Percentiles rank a stretch among this genome's conserved stretches.
Conservation (phyloP, 1,140 invertebrate species). For the Cotesia vestalis region DNA sequence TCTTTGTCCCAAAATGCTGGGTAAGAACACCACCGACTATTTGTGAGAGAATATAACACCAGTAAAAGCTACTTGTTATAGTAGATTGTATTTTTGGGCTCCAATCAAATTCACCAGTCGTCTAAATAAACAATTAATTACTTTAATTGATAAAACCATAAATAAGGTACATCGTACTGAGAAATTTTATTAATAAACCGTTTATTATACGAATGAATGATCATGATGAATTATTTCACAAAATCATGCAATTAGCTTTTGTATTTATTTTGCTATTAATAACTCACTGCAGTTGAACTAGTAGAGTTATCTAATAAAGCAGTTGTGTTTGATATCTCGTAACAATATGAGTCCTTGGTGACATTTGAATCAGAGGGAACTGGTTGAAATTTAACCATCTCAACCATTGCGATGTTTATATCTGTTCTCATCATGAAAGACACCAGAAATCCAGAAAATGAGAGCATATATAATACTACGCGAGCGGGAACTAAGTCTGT, state of each 20-base stretch:
- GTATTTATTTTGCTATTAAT: neutral
- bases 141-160: too few species aligned
- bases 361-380: conserved; percentile 42
- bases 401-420: conserved; percentile 77
- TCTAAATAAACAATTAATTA: conserved; percentile 38
- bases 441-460: conserved; percentile 77
- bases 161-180: too few species aligned
- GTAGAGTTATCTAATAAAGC: conserved; percentile 38
- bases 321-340: conserved; percentile 44
- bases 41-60: conserved; percentile 78
- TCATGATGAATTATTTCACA: neutral
- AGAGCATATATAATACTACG: conserved; percentile 75
- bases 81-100: conserved; percentile 69
- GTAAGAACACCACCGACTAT: conserved; percentile 78
- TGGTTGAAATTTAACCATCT: conserved; percentile 68
- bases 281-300: conserved; percentile 40
- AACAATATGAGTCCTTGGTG: conserved; percentile 49
- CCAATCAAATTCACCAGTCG: conserved; percentile 71
- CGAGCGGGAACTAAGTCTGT: conserved; percentile 70
- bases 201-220: too few species aligned
- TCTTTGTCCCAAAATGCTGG: conserved; percentile 81
- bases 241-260: neutral
- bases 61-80: conserved; percentile 76
- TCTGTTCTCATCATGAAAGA: conserved; percentile 82
- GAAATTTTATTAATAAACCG: too few species aligned